phyloP scores from a whole-genome alignment of 2,888 invertebrate species.

The Caenorhabditis parvicauda region DNA sequence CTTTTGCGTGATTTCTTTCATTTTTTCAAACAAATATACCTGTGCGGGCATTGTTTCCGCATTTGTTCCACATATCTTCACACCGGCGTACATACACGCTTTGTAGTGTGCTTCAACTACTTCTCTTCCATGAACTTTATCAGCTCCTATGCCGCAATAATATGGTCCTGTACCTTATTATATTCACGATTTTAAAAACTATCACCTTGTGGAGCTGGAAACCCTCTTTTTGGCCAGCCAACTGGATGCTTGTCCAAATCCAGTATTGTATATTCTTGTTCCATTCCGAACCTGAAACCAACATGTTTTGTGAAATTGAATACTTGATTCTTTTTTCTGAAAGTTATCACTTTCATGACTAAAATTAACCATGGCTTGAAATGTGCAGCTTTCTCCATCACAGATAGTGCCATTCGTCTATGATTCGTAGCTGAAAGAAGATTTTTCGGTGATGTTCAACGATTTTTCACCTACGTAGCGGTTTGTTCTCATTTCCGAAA shows the following conservation, averaged over 20 bases:
- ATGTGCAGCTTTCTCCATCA: constrained; percentile 64
- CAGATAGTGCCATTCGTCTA: constrained; percentile 63
- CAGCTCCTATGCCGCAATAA: constrained; percentile 93
- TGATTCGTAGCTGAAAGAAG: constrained; percentile 63
- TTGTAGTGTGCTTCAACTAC: constrained; percentile 91
- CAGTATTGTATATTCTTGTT: constrained; percentile 68
- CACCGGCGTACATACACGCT: constrained; percentile 87
- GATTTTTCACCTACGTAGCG: constrained; percentile 45
- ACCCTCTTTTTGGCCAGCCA: constrained; percentile 54
- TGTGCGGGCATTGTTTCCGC: constrained; percentile 84
- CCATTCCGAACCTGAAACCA: constrained; percentile 65
- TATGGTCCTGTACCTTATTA: too few relatives aligned
- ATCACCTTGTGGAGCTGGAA: constrained; percentile 40
- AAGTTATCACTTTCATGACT: too few relatives aligned
- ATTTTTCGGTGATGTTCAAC: neutral
- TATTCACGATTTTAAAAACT: too few relatives aligned
- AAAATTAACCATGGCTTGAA: constrained; percentile 58
- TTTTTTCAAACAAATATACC: too few relatives aligned
- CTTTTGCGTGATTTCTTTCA: neutral
- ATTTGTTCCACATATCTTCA: constrained; percentile 87
- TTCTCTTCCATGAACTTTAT: constrained; percentile 89
- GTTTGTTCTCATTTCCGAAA: constrained; percentile 40
- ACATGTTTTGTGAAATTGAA: too few relatives aligned
- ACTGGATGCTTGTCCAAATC: constrained; percentile 60
- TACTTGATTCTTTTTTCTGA: too few relatives aligned